A percentile compares a stretch with the other conserved stretches of the same genome.
Conservation (phyloP, 2,888 invertebrate species). For the Cordilura impudica region DNA sequence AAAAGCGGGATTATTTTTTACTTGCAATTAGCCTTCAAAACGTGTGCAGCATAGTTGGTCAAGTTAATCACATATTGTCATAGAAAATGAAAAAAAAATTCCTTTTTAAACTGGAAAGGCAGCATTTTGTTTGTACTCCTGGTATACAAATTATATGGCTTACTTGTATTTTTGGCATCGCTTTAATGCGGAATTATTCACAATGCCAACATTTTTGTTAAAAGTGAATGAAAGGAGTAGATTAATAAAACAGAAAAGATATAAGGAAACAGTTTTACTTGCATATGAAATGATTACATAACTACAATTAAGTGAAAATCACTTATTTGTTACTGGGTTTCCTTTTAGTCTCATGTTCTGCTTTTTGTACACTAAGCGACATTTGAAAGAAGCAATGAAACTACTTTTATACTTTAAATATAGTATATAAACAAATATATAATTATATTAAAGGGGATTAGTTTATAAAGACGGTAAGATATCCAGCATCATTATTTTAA, state of each 20-base stretch:
- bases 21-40: too few species aligned
- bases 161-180: constrained; percentile 44
- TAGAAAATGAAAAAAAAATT: constrained; percentile 16
- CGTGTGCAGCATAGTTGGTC: too few species aligned
- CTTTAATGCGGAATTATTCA: constrained; percentile 53
- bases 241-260: constrained; percentile 18
- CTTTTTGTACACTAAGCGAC: neutral
- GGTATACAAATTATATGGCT: neutral
- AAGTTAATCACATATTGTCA: constrained; percentile 6
- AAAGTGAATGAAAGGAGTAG: constrained; percentile 25
- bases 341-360: neutral
- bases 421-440: neutral
- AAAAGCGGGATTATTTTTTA: too few species aligned
- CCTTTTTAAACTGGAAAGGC: neutral
- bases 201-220: constrained; percentile 46
- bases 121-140: neutral
- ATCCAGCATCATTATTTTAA: too few species aligned
- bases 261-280: constrained; percentile 30
- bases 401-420: neutral
- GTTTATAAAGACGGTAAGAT: too few species aligned
- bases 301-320: constrained; percentile 17
- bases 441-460: too few species aligned
- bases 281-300: constrained; percentile 22
- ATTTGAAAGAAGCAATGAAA: neutral
- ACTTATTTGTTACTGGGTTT: constrained; percentile 36